Evolutionary conservation across 2,113 vertebrate species (phyloP), one percentile per base, ranked within the genome.

Genomic region (Psettodes erumei): DNA sequence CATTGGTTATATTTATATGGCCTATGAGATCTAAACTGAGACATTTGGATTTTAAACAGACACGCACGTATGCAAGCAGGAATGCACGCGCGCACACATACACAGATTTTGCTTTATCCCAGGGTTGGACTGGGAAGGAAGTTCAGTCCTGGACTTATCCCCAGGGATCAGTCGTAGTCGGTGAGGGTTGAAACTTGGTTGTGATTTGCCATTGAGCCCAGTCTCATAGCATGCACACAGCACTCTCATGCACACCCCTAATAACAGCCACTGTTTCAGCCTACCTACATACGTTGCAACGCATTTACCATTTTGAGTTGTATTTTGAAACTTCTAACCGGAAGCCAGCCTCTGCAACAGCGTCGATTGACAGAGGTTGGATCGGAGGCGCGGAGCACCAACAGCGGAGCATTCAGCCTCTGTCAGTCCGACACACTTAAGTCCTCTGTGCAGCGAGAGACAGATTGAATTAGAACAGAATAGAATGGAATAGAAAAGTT

Each of bases 291-390:
- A 32, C 11, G 3, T 30, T 8, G 27, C 2, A n/a, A n/a, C 35
- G 11, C 35, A 2, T 43, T 37, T 37, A 5, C 8, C 5, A 1
- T 18, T 9, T 40, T 12, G 1, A 37, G 16, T n/a, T 63, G 0
- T 86, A 85, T 73, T 86, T 73, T 91, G 86, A 84, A 78, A 75
- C 1, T 0, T 3, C 1, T 0, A 12, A 59, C 65, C 69, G 82
- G 87, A 88, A 74, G 37, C 54, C 0, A 0, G 4, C 1, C 0
- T 16, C 4, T 6, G 1, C 9, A 10, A 11, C 4, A 19, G 30
- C 0, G 1, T 16, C 6, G 0, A 7, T 19, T 70, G 28, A 38
- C 48, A 51, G 9, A 28, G 3, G 30, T 32, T 35, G 33, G 30
- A 0, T 6, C 2, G 0, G 15, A 11, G 48, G 61, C 51, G 28